Base-by-base conservation (phyloP, 2,797 vertebrate genomes). In the Odontamblyopus lacepedii region DNA sequence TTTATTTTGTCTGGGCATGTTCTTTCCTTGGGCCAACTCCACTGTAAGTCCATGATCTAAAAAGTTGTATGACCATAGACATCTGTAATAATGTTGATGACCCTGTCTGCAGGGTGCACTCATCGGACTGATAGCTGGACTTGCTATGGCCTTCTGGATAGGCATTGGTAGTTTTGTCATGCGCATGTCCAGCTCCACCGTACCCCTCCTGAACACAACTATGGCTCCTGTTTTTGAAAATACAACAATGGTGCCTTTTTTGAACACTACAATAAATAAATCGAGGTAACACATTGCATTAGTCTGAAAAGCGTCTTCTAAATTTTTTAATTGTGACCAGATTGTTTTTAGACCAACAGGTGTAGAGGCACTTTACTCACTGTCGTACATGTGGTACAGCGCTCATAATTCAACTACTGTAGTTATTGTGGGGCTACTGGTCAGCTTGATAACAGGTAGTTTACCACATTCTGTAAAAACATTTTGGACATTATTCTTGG, bases 381-480 rank as follows among this genome's bases (percentile, higher is more conserved):
- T 99, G 82, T 99, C 98, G 4, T 99, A 99, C 85, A 90, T 99
- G 92, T 99, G 98, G 98, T 99, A 99, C 92, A 98, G 97, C 0
- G 98, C 96, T 71, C 96, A 98, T 91, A 99, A 97, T 87, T 98
- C 97, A 1, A 88, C 96, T 77, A 96, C 95, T 0, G 97, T 98
- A 81, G 94, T 99, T 41, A 75, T 97, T 38, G 96, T 99, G 75
- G 98, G 98, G 48, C 93, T 99, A 63, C 50, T 96, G 26, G 95
- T 98, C 94, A 98, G 97, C 82, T 79, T 97, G 27, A 85, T 99
- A 26, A 98, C 96, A 0, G 96, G 97, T 98, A 87, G 2, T 48
- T 3, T 48, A 48, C 44, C 41, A 44, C 41, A 44, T 48, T 48
- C 44, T 48, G 15, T 48, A 48, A 15, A 48, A 48, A 48, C 44